phyloP scores from a whole-genome alignment of 2,888 invertebrate genomes.

The Heteromyza rotundicornis region DNA sequence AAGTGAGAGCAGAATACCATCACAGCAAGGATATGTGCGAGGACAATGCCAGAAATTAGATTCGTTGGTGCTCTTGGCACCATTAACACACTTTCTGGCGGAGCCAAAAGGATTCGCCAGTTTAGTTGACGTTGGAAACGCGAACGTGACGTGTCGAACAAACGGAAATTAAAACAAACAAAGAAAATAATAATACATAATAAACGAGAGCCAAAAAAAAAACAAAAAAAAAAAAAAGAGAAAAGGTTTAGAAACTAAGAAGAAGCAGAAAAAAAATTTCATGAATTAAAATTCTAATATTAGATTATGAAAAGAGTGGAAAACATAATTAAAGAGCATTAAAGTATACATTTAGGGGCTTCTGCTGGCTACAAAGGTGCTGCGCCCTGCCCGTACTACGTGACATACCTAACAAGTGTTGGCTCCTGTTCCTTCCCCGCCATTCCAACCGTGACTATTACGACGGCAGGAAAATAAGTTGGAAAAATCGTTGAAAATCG shows the following conservation, averaged over 20 bases:
- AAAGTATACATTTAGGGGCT: constrained; percentile 10
- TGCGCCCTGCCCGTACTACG: no score
- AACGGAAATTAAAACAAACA: constrained; percentile 20
- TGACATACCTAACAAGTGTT: constrained; percentile 13
- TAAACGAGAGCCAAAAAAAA: constrained; percentile 5
- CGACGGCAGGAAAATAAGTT: not conserved
- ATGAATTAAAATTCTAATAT: constrained; percentile 1
- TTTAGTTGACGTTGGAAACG: constrained; percentile 53
- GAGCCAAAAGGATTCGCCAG: constrained; percentile 17
- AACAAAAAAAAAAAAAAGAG: constrained; percentile 13
- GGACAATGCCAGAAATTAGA: no score
- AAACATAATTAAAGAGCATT: not conserved
- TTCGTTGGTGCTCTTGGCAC: constrained; percentile 12
- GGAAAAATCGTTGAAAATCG: constrained; percentile 15
- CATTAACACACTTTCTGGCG: constrained; percentile 30
- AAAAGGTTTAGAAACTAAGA: constrained; percentile 10
- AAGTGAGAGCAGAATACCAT: not conserved
- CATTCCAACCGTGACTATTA: not conserved
- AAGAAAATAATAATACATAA: constrained; percentile 8
- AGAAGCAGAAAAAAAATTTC: no score
- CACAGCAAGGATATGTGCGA: no score
- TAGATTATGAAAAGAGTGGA: constrained; percentile 4
- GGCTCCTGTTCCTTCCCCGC: not conserved
- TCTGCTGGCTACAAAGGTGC: not conserved
- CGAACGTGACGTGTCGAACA: constrained; percentile 46